phyloP scores from a whole-genome alignment of 2,113 vertebrate species.

The Noctilio leporinus region DNA sequence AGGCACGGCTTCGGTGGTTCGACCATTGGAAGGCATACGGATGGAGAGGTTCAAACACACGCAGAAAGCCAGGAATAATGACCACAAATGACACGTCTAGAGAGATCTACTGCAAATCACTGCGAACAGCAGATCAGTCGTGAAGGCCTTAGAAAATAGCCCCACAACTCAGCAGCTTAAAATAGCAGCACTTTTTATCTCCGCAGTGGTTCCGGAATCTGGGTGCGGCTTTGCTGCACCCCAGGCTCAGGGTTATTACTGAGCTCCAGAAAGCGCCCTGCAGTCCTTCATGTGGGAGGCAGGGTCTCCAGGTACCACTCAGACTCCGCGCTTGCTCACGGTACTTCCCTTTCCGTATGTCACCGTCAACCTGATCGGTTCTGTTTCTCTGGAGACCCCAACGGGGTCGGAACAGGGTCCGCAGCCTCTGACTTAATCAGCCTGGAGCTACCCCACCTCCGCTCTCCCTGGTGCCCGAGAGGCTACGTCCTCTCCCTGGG shows the following conservation, averaged over 20 bases:
- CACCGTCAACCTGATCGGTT: too few species aligned
- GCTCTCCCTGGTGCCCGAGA: not conserved
- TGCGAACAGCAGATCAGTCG: not conserved
- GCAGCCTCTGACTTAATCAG: not conserved
- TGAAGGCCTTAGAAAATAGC: not conserved
- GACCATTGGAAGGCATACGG: not conserved
- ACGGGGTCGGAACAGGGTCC: too few species aligned
- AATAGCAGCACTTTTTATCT: not conserved
- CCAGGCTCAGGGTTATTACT: not conserved
- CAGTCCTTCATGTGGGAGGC: too few species aligned
- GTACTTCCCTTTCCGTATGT: too few species aligned
- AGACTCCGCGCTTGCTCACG: not conserved
- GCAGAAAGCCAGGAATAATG: not conserved
- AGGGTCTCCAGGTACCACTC: not conserved
- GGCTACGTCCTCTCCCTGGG: not conserved
- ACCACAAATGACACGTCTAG: not conserved
- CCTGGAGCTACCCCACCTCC: too few species aligned
- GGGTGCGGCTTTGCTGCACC: not conserved
- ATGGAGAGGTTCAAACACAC: not conserved
- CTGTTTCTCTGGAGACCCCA: not conserved
- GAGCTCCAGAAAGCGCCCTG: too few species aligned
- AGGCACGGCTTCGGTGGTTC: not conserved
- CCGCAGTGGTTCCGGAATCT: not conserved
- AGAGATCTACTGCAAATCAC: too few species aligned
- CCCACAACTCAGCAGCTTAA: not conserved